Evolutionary conservation across 2,113 vertebrate genomes (phyloP).

Genomic region (Nanorana parkeri): DNA sequence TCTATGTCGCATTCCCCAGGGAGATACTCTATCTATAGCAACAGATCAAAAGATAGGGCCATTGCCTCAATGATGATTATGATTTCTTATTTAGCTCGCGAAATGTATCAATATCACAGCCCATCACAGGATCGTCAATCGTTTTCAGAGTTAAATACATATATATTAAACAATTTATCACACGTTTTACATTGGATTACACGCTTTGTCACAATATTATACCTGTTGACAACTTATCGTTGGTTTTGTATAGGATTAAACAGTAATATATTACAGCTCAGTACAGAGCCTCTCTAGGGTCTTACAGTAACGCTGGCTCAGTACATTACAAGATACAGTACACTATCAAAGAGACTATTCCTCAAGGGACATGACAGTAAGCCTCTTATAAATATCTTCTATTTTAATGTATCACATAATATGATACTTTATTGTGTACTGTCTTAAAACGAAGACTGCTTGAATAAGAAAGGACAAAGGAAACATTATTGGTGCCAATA

Average conservation of each 20-base stretch:
- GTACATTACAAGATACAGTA: slow-evolving; percentile 31
- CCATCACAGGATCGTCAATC: not conserved
- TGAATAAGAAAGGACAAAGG: too few relatives aligned
- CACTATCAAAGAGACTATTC: slow-evolving; percentile 22
- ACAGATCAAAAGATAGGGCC: not conserved
- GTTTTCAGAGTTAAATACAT: not conserved
- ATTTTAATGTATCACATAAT: slow-evolving; percentile 11
- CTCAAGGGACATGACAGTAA: not conserved
- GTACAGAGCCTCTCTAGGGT: slow-evolving; percentile 6
- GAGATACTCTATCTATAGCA: not conserved
- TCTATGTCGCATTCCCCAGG: not conserved
- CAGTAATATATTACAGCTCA: slow-evolving; percentile 35
- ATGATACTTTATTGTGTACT: not conserved
- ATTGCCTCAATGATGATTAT: not conserved
- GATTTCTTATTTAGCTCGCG: not conserved
- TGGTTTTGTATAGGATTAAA: slow-evolving; percentile 50
- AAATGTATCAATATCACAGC: slow-evolving; percentile 31
- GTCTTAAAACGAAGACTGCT: not conserved
- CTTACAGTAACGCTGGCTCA: slow-evolving; percentile 13
- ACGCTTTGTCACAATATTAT: slow-evolving; percentile 11
- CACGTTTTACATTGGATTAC: slow-evolving; percentile 44
- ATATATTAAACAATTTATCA: slow-evolving; percentile 4
- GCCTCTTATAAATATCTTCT: slow-evolving; percentile 13
- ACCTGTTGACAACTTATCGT: slow-evolving; percentile 20
- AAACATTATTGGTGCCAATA: too few relatives aligned